These are phyloP conservation scores for Eudyptes chrysolophus DNA, from an alignment of 2,113 vertebrate species.

Conservation along the genomic window DNA sequence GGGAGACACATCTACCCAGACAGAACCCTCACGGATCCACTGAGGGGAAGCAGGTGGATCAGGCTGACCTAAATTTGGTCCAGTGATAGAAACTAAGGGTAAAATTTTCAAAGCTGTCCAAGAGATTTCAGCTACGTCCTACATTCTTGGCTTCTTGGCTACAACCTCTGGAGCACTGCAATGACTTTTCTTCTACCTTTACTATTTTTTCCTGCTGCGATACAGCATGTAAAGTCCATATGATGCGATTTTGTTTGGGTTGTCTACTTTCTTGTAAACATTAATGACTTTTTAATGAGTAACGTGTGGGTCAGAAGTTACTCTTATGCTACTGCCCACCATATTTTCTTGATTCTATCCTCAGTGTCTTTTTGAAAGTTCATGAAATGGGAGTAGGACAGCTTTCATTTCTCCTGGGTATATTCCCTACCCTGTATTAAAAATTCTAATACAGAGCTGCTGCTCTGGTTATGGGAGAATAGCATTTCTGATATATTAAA, in stretches of 20 bases:
- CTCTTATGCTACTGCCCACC: not conserved
- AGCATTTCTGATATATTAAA: constrained; percentile 54
- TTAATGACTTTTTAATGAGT: not conserved
- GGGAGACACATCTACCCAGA: not conserved
- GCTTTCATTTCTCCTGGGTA: not conserved
- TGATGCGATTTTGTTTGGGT: not conserved
- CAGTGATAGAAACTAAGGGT: not conserved
- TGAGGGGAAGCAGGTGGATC: not conserved
- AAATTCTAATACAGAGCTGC: constrained; percentile 33
- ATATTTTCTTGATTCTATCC: not conserved
- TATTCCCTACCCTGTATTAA: not conserved
- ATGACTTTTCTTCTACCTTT: not conserved
- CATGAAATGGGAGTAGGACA: not conserved
- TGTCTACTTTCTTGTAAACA: not conserved
- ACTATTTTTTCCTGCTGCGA: not conserved
- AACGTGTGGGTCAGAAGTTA: not conserved
- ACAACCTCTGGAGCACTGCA: not conserved
- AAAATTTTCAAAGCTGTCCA: not conserved
- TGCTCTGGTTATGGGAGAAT: constrained; percentile 36
- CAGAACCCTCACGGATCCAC: not conserved
- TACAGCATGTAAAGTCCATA: not conserved
- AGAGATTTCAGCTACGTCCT: not conserved
- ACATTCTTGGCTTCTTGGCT: not conserved
- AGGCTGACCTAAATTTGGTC: constrained; percentile 19
- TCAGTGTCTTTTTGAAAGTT: not conserved